Base-by-base conservation (phyloP, 1,140 invertebrate genomes). In the Drosophila ogumai region DNA sequence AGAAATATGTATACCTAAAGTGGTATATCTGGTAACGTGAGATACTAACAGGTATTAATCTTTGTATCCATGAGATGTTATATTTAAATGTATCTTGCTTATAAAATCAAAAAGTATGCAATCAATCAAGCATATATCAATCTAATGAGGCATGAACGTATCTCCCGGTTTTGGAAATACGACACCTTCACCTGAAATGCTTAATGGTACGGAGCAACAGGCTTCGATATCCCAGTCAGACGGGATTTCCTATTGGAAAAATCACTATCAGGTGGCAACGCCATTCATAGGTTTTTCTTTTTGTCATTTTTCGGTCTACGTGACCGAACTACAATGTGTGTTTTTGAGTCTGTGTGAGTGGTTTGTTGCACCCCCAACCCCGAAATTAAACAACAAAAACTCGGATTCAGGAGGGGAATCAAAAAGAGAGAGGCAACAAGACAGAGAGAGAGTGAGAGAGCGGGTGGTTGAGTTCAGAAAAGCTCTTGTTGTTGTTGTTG, bases 221-320 rank as follows among this genome's bases (percentile, higher is more conserved):
- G 79, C 75, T 54, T 43, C 28, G 17, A 8, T 36, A 44, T 32
- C 44, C 52, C 36, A 50, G 44, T 19, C 8, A 12, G 74, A 46
- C 64, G 58, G 43, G 54, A 50, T 43, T 74, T 78, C 82, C 71
- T 47, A 88, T 80, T 82, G 79, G 75, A 57, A 66, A 55, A 36
- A 44, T n/a, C 5, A 47, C 5, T 40, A 40, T 81, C 43, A 82
- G 66, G 79, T 87, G 82, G 82, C 82, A 87, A 87, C 82, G 76
- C 84, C 55, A 55, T 54, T 56, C 28, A 60, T 75, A 72, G 79
- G 49, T 47, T 77, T 55, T 68, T 50, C 44, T 38, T 58, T 65
- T 49, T 32, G 58, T 43, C 43, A 63, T 31, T 76, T 75, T 86
- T 85, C 34, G 49, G 84, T 82, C 84, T 87, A 88, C 84, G 84